phyloP scores from a whole-genome alignment of 2,113 vertebrate species.

The Ictalurus furcatus region DNA sequence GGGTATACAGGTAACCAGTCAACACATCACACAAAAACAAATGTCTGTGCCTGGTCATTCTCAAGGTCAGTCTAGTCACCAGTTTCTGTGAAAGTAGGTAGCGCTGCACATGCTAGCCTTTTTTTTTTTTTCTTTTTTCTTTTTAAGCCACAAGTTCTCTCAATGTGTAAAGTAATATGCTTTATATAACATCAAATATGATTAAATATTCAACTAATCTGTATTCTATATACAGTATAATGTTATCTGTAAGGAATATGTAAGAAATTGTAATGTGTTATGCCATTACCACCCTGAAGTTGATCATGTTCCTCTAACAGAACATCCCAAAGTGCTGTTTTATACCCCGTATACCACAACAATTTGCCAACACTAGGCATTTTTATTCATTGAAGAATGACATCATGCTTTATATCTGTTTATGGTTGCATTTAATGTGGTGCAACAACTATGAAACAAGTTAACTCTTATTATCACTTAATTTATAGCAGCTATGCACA shows the following conservation, averaged over 20 bases:
- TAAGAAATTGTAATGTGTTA: background rate
- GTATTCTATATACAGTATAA: background rate
- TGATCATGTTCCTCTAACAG: background rate
- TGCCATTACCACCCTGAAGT: background rate
- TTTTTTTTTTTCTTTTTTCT: background rate
- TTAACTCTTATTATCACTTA: background rate
- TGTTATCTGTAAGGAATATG: background rate
- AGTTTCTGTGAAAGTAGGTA: background rate
- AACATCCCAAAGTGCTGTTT: background rate
- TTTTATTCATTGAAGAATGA: background rate
- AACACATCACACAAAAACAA: background rate
- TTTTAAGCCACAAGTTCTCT: background rate
- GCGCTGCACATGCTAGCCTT: background rate
- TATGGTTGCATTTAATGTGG: background rate
- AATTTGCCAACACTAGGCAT: background rate
- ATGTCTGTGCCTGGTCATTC: background rate
- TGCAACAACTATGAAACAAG: background rate
- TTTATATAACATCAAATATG: background rate
- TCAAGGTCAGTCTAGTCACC: background rate
- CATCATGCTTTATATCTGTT: background rate
- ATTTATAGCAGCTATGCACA: background rate
- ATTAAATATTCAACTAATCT: background rate
- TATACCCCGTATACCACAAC: background rate
- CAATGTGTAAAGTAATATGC: background rate
- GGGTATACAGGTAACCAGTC: background rate